Evolutionary conservation across 2,888 invertebrate genomes (phyloP).

Genomic region (Ryuthela nishihirai): DNA sequence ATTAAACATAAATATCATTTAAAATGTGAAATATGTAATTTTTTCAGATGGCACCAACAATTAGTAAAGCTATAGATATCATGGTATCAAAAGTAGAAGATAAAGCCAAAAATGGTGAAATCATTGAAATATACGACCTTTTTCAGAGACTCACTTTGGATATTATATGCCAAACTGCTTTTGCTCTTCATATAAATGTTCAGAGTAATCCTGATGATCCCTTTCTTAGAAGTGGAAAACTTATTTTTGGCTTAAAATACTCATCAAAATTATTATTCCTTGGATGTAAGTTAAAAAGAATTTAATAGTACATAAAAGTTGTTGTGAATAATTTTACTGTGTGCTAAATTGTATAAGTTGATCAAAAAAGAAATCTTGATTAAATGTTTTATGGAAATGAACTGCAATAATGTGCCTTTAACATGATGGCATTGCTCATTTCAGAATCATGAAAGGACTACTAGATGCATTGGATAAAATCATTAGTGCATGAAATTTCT

Average conservation of each 20-base stretch:
- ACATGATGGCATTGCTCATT: too few relatives aligned
- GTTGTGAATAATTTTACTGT: neutral
- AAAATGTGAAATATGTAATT: too few relatives aligned
- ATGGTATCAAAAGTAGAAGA: constrained; percentile 49
- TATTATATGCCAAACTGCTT: constrained; percentile 54
- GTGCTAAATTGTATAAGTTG: too few relatives aligned
- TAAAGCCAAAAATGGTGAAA: constrained; percentile 39
- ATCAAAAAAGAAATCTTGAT: too few relatives aligned
- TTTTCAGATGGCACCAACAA: constrained; percentile 44
- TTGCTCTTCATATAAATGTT: constrained; percentile 52
- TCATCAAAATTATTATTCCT: constrained; percentile 11
- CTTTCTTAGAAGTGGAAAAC: constrained; percentile 44
- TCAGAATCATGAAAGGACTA: too few relatives aligned
- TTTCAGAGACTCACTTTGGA: constrained; percentile 55
- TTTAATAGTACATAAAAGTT: neutral
- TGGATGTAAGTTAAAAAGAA: constrained; percentile 9
- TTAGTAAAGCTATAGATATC: constrained; percentile 50
- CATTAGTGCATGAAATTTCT: too few relatives aligned
- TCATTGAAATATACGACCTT: constrained; percentile 50
- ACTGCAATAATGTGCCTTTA: too few relatives aligned
- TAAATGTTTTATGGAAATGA: too few relatives aligned
- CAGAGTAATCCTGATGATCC: constrained; percentile 49
- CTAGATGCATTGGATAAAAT: too few relatives aligned
- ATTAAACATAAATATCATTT: too few relatives aligned
- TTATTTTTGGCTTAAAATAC: constrained; percentile 8